phyloP scores from a whole-genome alignment of 1,140 invertebrate genomes.

The Neotoxoptera formosana region DNA sequence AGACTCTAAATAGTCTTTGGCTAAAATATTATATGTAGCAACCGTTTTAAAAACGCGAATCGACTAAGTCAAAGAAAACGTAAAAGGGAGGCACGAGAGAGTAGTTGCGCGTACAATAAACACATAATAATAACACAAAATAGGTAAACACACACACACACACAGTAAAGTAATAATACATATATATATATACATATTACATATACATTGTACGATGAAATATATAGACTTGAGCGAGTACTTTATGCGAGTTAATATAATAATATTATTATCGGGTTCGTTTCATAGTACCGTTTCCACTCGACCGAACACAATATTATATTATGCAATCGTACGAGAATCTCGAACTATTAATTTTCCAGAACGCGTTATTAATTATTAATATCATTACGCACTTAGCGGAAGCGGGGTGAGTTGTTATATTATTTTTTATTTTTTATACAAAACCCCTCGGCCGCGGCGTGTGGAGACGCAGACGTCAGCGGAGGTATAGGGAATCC shows the following conservation, averaged over 20 bases:
- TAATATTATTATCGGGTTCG: not conserved
- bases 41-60: not conserved
- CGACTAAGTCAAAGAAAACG: not conserved
- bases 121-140: too few species aligned
- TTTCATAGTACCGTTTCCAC: not conserved
- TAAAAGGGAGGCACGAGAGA: too few species aligned
- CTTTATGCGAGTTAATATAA: not conserved
- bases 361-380: not conserved
- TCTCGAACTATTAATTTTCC: not conserved
- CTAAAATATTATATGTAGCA: not conserved
- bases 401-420: not conserved
- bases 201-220: too few species aligned
- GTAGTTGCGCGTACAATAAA: too few species aligned
- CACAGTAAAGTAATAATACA: too few species aligned
- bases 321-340: not conserved
- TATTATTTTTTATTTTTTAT: not conserved
- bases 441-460: not conserved
- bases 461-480: too few species aligned
- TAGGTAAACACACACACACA: too few species aligned
- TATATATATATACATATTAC: too few species aligned
- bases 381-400: not conserved
- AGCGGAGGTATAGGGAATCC: too few species aligned
- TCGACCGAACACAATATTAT: too few species aligned
- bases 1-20: too few species aligned
- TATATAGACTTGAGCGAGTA: not conserved